Evolutionary conservation across 2,888 invertebrate species (phyloP), one percentile per base, ranked within the genome.

Genomic region (Limnephilus auricula): DNA sequence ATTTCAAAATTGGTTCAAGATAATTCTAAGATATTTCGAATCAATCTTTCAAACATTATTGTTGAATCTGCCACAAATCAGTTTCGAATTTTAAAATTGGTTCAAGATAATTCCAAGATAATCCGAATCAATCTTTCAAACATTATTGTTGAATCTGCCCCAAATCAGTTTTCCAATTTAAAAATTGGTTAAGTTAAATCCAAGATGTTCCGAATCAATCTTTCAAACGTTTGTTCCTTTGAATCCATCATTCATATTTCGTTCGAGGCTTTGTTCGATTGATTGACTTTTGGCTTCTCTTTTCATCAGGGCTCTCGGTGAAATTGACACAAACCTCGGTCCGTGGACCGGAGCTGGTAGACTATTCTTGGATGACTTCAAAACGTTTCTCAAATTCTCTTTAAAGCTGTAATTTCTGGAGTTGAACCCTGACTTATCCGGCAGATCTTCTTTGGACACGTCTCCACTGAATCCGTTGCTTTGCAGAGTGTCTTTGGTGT

Each of bases 381-480:
- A 85, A 83, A 92, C 92, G 40, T 92, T 92, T 65, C 89, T 92
- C 40, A 93, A 78, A 86, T 92, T 93, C 80, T 93, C 93, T 88
- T 93, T 93, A 45, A 93, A 93, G 86, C 93, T 93, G 80, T 88
- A 93, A 90, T 93, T 92, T n/a, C 92, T 88, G 30, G 91, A 89
- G 34, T 79, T 86, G 80, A 92, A 89, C 2, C 82, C 45, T 50
- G 79, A 88, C 30, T 84, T 89, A n/a, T 90, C 90, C 25, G 31
- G 50, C 0, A 85, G 78, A 10, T 91, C 90, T 25, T 84, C 50
- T 37, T 88, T 82, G 18, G 45, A 45, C 2, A 32, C 34, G 10
- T 92, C 91, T 88, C 50, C 88, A 79, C 37, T 88, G n/a, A 79
- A 40, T 45, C 85, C 86, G 78, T 85, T 91, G 32, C 80, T 87